These are phyloP conservation scores for Chloropsis hardwickii DNA, from an alignment of 2,113 vertebrate genomes.

Conservation along the genomic window DNA sequence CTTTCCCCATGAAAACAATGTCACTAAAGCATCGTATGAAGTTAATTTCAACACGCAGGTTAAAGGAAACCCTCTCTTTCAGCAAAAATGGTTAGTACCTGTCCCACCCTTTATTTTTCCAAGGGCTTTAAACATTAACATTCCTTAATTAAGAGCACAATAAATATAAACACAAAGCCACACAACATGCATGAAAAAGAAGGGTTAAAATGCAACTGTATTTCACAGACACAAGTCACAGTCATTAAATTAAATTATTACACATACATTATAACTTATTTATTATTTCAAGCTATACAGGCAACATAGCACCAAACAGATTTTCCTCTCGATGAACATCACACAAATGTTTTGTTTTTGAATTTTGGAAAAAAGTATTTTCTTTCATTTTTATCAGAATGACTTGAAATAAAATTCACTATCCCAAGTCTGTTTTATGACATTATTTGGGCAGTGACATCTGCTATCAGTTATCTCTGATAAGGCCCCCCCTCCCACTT, in stretches of 20 bases:
- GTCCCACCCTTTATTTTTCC: background rate
- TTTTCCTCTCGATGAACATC: background rate
- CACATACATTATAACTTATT: conserved; percentile 64
- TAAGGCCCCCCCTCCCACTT: background rate
- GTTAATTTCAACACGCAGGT: background rate
- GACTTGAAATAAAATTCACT: conserved; percentile 18
- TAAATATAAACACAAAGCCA: conserved; percentile 60
- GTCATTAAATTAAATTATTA: conserved; percentile 69
- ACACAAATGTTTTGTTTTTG: background rate
- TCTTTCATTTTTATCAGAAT: conserved; percentile 7
- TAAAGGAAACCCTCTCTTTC: background rate
- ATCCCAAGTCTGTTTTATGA: background rate
- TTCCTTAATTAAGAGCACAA: conserved; percentile 27
- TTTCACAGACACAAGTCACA: conserved; percentile 60
- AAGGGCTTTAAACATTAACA: background rate
- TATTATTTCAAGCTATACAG: conserved; percentile 66
- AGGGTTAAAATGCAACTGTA: conserved; percentile 63
- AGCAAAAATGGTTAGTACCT: background rate
- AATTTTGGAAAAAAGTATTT: background rate
- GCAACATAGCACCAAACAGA: conserved; percentile 51
- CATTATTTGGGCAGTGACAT: conserved; percentile 3
- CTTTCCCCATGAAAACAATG: background rate
- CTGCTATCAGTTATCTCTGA: background rate
- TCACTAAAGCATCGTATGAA: background rate
- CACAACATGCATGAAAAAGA: conserved; percentile 45